Evolutionary conservation across 2,113 vertebrate species (phyloP), one percentile per base, ranked within the genome.

Genomic region (Pachycephala philippinensis): DNA sequence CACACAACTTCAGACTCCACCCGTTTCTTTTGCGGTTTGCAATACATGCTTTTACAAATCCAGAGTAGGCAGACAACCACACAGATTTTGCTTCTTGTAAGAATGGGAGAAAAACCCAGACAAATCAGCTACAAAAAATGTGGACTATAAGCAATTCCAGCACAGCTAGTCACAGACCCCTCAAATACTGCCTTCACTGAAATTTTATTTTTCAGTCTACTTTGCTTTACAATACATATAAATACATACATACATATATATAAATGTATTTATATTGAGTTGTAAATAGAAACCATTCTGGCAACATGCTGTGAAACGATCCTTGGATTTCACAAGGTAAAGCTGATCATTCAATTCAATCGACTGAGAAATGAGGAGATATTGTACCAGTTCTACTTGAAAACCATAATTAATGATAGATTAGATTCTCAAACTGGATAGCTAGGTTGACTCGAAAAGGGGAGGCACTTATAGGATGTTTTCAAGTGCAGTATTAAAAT

Each of bases 231-330:
- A 66, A 66, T n/a, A 31, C 6, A 44, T 44, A 37, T 7, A 52
- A 28, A 28, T 8, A 21, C 3, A 23, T 4, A 33, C 0, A 30
- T 10, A 20, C 4, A 27, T 12, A 16, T 14, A 26, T 14, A 17
- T 17, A 26, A 14, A 6, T 59, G n/a, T 35, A 59, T 59, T 24
- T 35, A 26, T 59, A 37, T 12, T 17, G 23, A 59, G 9, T 19
- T 53, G 26, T 18, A 78, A 79, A 75, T 5, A 30, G 23, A 91
- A 94, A 70, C 5, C 5, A 28, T 40, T 28, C 23, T 42, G 65
- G 10, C 54, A 91, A 75, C 13, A 54, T n/a, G 12, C 30, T 47
- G 24, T 59, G 23, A 87, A 85, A 78, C 11, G 2, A n/a, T 54
- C 13, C 33, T 59, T 63, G 16, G 26, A 68, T 90, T 93, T 84